Evolutionary conservation across 2,113 vertebrate species (phyloP), one percentile per base, ranked within the genome.

Genomic region (Tyrannus savana): DNA sequence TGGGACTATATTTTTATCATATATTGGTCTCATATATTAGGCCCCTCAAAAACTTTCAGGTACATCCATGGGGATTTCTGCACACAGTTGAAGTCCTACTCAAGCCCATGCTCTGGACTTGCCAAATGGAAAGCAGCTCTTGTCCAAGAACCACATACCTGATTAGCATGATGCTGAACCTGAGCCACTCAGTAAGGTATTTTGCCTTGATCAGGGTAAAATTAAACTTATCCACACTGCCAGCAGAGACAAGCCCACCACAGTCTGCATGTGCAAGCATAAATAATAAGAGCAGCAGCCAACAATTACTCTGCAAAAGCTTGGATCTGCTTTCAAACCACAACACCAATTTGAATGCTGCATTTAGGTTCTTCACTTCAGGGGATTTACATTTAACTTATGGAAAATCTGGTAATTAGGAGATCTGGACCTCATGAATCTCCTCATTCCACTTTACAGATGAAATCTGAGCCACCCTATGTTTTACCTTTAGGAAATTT

Each of bases 131-230:
- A 33, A 72, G 41, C 71, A 87, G 53, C 63, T 58, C 84, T 53
- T 87, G 74, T 83, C 87, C 92, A 94, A 83, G 67, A 85, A 79
- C 47, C 71, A 90, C 78, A 58, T 7, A 64, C 37, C 94, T 93
- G 68, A 87, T 85, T 91, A 94, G 62, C 58, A 82, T 31, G 30
- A 62, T 91, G 69, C 31, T 84, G 66, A 96, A 93, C 71, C 71
- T 83, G 87, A 91, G 66, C 52, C 33, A 82, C 87, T 79, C 94
- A 87, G 58, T 62, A 75, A 82, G 62, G 71, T 64, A 68, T 91
- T 93, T 90, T 93, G 74, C 41, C 87, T 85, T 53, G 84, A 85
- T 93, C 79, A 76, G 49, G 83, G 62, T 66, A 68, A 89, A 87
- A 85, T 72, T 88, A 90, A 91, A 88, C 46, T n/a, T 58, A 56